phyloP scores from a whole-genome alignment of 2,888 invertebrate genomes.

The Taphrorychus bicolor region DNA sequence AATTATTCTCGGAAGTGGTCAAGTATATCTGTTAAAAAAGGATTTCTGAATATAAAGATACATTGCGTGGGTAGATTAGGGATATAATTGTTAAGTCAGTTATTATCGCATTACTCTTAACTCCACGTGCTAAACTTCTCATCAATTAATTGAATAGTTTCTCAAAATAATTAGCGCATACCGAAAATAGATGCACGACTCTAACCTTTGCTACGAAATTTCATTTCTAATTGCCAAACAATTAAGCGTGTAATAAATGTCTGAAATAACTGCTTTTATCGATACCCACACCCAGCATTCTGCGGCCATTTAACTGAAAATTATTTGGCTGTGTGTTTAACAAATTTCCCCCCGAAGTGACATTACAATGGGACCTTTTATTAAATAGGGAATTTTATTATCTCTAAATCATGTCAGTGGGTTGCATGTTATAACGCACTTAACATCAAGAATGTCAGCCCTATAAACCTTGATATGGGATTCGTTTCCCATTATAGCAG shows the following conservation, averaged over 20 bases:
- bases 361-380: neutral
- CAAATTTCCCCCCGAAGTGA: neutral
- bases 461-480: neutral
- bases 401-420: neutral
- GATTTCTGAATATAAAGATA: neutral
- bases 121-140: conserved; percentile 8
- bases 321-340: neutral
- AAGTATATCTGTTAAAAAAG: no score
- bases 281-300: conserved; percentile 4
- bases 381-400: neutral
- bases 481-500: neutral
- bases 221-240: conserved; percentile 7
- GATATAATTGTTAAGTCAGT: neutral
- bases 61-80: neutral
- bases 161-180: conserved; percentile 8
- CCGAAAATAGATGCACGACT: conserved; percentile 12
- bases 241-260: conserved; percentile 13
- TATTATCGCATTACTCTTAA: neutral
- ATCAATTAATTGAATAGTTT: conserved; percentile 8
- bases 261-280: conserved; percentile 8
- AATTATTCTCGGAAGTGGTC: neutral
- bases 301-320: neutral
- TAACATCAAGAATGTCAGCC: neutral
- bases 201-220: conserved; percentile 10
- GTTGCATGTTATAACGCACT: neutral